A percentile compares a stretch with the other conserved stretches of the same genome.
These are phyloP conservation scores for Sphecodes monilicornis DNA, from an alignment of 2,888 invertebrate species.

Conservation along the genomic window DNA sequence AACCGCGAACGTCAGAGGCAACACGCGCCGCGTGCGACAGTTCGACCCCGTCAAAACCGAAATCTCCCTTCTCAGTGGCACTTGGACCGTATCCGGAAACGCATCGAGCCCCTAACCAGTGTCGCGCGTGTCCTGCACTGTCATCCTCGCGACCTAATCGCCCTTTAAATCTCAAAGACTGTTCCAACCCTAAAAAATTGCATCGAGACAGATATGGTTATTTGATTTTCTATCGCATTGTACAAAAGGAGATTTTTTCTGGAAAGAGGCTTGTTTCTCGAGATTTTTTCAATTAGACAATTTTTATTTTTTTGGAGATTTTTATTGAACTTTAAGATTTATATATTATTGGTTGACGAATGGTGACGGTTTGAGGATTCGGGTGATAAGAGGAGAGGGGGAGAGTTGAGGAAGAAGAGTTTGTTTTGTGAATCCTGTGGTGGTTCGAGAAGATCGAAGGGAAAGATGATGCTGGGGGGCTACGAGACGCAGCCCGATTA, in stretches of 20 bases:
- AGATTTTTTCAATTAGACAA: too few relatives aligned
- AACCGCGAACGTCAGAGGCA: conserved; percentile 19
- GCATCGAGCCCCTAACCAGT: conserved; percentile 21
- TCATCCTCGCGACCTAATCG: neutral
- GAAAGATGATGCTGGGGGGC: conserved; percentile 79
- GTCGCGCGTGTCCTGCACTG: neutral
- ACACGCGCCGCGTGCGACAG: conserved; percentile 18
- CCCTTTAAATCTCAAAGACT: neutral
- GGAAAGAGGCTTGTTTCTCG: neutral
- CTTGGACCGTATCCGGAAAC: conserved; percentile 72
- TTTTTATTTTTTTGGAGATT: neutral
- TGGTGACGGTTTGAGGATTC: neutral
- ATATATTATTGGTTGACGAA: neutral
- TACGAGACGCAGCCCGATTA: conserved; percentile 83
- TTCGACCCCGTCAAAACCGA: conserved; percentile 32
- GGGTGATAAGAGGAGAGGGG: too few relatives aligned
- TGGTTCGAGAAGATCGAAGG: neutral
- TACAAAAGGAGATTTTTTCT: neutral
- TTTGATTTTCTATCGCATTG: neutral
- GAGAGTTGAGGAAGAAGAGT: neutral
- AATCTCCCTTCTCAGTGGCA: conserved; percentile 71
- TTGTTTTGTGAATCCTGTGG: conserved; percentile 26
- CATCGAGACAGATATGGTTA: neutral
- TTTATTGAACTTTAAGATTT: neutral
- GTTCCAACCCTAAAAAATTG: neutral